phyloP scores from a whole-genome alignment of 2,888 invertebrate species.

The Hirtodrosophila cameraria region DNA sequence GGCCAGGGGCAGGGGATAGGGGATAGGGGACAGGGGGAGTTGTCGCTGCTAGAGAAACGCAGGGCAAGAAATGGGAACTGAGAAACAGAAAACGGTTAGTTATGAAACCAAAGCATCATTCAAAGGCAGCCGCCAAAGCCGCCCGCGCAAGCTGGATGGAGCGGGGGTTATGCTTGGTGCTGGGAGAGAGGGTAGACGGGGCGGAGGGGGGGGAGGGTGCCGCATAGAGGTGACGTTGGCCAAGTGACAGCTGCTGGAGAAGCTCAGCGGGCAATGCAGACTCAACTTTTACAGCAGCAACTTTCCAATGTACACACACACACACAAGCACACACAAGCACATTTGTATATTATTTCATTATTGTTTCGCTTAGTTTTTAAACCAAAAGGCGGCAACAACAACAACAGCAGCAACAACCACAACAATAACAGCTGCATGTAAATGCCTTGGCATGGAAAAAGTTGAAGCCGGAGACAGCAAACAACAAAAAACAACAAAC shows the following conservation, averaged over 20 bases:
- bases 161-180: not conserved
- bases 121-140: constrained; percentile 73
- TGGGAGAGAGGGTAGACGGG: constrained; percentile 6
- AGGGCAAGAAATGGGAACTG: constrained; percentile 66
- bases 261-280: constrained; percentile 60
- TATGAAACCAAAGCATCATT: constrained; percentile 80
- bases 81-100: constrained; percentile 67
- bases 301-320: constrained; percentile 64
- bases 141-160: constrained; percentile 62
- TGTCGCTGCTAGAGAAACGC: no score
- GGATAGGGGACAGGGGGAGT: not conserved
- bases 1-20: constrained; percentile 9
- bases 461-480: constrained; percentile 7
- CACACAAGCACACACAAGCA: constrained; percentile 23
- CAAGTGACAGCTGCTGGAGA: constrained; percentile 65
- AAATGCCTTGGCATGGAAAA: constrained; percentile 28
- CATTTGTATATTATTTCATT: constrained; percentile 68
- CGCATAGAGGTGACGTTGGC: constrained; percentile 44
- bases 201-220: not conserved
- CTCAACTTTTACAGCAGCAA: constrained; percentile 58
- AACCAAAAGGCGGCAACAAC: constrained; percentile 16
- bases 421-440: constrained; percentile 55
- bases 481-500: not conserved
- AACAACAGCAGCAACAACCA: constrained; percentile 18
- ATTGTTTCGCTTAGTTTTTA: constrained; percentile 63